Base-by-base conservation (phyloP, 2,113 vertebrate genomes). In the Bucco capensis region DNA sequence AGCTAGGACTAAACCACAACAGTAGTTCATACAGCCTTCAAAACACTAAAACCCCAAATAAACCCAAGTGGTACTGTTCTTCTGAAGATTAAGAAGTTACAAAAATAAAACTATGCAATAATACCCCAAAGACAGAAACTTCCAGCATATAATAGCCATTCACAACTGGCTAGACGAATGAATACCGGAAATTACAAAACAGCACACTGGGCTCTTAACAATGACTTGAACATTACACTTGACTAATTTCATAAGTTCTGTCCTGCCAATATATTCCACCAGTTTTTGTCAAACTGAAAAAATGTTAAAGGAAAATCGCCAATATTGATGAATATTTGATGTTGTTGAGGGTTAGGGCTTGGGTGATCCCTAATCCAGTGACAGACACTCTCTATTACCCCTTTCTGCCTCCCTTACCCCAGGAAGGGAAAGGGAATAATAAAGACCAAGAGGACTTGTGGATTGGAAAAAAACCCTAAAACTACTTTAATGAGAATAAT, bases 251-350 rank as follows among this genome's bases (percentile, higher is more conserved):
- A 71, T 11, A 51, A 83, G n/a, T 54, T 50, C 37, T 80, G 14
- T 54, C 13, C 35, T 70, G 54, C 6, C n/a, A 86, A 54, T 71
- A 46, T 30, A 62, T 71, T 54, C 16, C 53, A 85, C 3, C 14
- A 58, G 3, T 17, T 81, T 83, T 58, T 76, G 58, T 50, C 12
- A 53, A 92, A 65, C 9, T 4, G 9, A 66, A 76, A 74, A 79
- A 61, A 46, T 2, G 0, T 12, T 57, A 53, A 62, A 44, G 17
- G 23, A 35, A 86, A 90, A 4, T 0, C 7, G 2, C 1, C 9
- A 27, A 18, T 46, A 56, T 46, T 83, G 65, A 47, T 25, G 12
- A 69, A 42, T 23, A 5, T 27, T 66, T 91, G 15, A 28, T 50
- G 46, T 38, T n/a, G n/a, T n/a, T n/a, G n/a, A n/a, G n/a, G n/a